Base-by-base conservation (phyloP, 2,888 invertebrate species). In the Ypsolopha sequella region DNA sequence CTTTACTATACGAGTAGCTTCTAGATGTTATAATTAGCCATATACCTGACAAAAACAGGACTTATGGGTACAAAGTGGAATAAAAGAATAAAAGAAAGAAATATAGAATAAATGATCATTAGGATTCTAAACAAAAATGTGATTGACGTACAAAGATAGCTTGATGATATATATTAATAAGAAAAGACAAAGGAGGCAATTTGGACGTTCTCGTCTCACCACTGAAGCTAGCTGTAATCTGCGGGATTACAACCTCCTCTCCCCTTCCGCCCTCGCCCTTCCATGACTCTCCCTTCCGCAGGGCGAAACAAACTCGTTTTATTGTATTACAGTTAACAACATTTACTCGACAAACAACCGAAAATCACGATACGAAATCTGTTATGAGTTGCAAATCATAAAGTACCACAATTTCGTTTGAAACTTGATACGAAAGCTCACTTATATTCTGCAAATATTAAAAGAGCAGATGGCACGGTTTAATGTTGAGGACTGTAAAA, bases 321-420 rank as follows among this genome's bases (percentile, higher is more conserved):
- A 51, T 54, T 45, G 50, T 50, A 51, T 48, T 50, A 45, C 50
- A 36, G 41, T 49, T 50, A 55, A 53, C 62, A 64, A 65, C 64
- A 66, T 69, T 63, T 62, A 60, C 60, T 57, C 45, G 55, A 57
- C 58, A 63, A 63, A 59, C 64, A 60, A 43, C 43, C 24, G 14
- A 14, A 7, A 11, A 9, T 9, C 43, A 43, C 43, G 24, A 24
- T 24, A 24, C 24, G 24, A 24, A 24, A 3, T 24, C 24, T 24
- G 24, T 24, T 24, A 24, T 24, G 24, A 24, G 24, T 24, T 24
- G 24, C 24, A 24, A 24, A 24, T 2, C 24, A 24, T 4, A 24
- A 24, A 24, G 24, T n/a, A n/a, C n/a, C n/a, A n/a, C n/a, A n/a
- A n/a, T n/a, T n/a, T n/a, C n/a, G n/a, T n/a, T n/a, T n/a, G n/a